Conservation (phyloP, 2,113 vertebrate genomes). For the Scalopus aquaticus region DNA sequence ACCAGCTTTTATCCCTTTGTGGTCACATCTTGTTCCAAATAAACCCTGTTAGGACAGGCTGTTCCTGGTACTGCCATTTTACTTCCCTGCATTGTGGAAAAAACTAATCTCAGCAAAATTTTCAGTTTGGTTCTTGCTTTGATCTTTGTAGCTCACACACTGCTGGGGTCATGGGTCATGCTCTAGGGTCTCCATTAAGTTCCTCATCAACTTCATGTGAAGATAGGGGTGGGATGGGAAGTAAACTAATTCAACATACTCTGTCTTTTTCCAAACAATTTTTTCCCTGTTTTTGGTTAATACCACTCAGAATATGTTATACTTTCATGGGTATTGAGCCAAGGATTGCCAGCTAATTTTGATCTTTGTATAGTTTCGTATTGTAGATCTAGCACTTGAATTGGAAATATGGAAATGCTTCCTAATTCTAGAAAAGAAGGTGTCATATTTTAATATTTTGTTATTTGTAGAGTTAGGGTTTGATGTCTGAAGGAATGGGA, state of each 20-base stretch:
- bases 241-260: not conserved
- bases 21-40: not conserved
- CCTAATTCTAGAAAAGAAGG: not conserved
- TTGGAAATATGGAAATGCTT: not conserved
- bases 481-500: not conserved
- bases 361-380: not conserved
- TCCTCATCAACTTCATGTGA: not conserved
- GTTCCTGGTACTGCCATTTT: not conserved
- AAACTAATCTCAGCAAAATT: not conserved
- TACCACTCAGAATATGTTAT: not conserved
- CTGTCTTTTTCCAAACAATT: not conserved
- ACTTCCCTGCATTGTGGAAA: not conserved
- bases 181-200: not conserved
- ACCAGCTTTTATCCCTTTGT: not conserved
- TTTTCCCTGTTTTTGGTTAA: not conserved
- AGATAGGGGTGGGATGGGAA: no score
- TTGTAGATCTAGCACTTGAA: not conserved
- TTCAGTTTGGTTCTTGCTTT: not conserved
- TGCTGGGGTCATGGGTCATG: not conserved
- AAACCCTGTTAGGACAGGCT: not conserved
- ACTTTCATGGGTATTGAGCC: not conserved
- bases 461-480: not conserved
- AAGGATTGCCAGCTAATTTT: not conserved
- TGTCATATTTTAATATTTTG: not conserved
- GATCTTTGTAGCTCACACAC: not conserved